Evolutionary conservation across 2,888 invertebrate genomes (phyloP), one percentile per base, ranked within the genome.

Genomic region (Shargacucullia verbasci): DNA sequence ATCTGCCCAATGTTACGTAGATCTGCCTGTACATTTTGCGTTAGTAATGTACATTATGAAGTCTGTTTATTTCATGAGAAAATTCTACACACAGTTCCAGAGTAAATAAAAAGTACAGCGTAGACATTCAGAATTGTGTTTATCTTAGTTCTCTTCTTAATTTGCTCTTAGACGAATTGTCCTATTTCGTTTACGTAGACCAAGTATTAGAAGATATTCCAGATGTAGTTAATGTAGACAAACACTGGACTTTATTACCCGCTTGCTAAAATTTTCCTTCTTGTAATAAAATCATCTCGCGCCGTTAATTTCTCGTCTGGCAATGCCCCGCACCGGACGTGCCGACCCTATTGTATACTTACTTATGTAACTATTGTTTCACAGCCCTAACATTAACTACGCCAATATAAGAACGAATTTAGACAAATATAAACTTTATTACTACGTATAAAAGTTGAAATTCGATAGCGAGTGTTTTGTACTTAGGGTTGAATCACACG

Each of bases 311-410:
- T 74, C 52, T 75, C 44, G 52, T 66, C 72, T 63, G 55, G 27
- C 59, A 58, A 50, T 48, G 33, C 20, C 40, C 25, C 74, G 76
- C 71, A 64, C 75, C 85, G 88, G 89, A 89, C 83, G 82, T 87
- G 79, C 76, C 77, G 83, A 82, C 84, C 86, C 82, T 84, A 84
- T 82, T 84, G 82, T 78, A 76, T 81, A 82, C 70, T 80, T 76
- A 78, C 82, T 82, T 80, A 80, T 68, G 60, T 73, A 75, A 84
- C 80, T 78, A 83, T 85, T 80, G 80, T 80, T 81, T 73, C 55
- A 64, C 65, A 70, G 55, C 56, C 63, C 67, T 67, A 60, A 52
- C 47, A 56, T 43, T 37, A 58, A 63, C 53, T 53, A 39, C 46
- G 4, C 37, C 43, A 47, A 45, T 48, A 33, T 10, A 11, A 34